Conservation (phyloP, 2,888 invertebrate species). For the Petrolisthes manimaculis region DNA sequence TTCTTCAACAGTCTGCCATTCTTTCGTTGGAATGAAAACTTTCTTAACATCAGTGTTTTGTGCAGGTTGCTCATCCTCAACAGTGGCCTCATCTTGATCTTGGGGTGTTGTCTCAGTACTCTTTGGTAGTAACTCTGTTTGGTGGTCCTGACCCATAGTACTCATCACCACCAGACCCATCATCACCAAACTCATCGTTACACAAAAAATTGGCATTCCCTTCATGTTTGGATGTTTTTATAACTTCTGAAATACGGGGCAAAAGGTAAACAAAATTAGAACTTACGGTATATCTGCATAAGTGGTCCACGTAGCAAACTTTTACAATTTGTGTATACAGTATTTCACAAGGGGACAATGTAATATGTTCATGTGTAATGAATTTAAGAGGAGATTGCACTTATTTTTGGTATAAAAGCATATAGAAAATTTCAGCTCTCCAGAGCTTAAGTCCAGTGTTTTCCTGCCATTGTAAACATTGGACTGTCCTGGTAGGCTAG, state of each 20-base stretch:
- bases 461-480: no score
- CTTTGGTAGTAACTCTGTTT: not conserved
- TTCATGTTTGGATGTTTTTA: conserved; percentile 21
- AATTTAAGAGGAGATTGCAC: no score
- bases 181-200: not conserved
- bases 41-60: conserved; percentile 22
- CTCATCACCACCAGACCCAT: conserved; percentile 17
- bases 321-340: no score
- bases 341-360: no score
- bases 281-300: no score
- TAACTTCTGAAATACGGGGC: not conserved
- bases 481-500: no score
- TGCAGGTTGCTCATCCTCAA: not conserved
- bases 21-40: conserved; percentile 45
- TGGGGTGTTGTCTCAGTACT: not conserved
- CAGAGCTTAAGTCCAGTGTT: no score
- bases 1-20: conserved; percentile 46
- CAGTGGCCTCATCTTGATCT: conserved; percentile 25
- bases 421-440: no score
- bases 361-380: no score
- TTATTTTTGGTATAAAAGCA: no score
- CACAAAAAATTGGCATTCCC: not conserved
- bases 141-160: conserved; percentile 10
- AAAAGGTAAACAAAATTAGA: not conserved
- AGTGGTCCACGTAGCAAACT: no score